Evolutionary conservation across 2,113 vertebrate genomes (phyloP).

Genomic region (Scatophagus argus): DNA sequence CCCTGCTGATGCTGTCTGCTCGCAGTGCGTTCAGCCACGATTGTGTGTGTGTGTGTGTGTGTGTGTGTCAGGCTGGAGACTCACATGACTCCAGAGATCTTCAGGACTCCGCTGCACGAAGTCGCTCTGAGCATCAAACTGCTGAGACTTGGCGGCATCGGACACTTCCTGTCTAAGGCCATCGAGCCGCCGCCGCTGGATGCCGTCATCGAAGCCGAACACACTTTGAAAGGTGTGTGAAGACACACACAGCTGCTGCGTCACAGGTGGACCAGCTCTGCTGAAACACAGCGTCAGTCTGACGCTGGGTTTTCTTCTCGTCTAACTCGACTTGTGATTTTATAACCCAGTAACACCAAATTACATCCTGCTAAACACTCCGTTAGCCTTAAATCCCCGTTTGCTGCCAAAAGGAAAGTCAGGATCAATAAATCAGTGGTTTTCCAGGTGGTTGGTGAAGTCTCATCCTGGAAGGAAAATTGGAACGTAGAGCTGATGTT

Average conservation of each 20-base stretch:
- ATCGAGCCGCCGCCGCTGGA: constrained; percentile 97
- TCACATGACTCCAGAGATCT: constrained; percentile 97
- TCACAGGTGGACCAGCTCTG: too few relatives aligned
- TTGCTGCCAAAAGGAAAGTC: too few relatives aligned
- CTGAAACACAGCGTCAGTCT: too few relatives aligned
- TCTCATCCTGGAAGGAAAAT: too few relatives aligned
- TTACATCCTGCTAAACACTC: too few relatives aligned
- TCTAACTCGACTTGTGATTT: too few relatives aligned
- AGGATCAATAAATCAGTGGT: too few relatives aligned
- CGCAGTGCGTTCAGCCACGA: neutral
- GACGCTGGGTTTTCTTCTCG: too few relatives aligned
- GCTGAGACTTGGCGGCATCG: constrained; percentile 91
- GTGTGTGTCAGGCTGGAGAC: constrained; percentile 87
- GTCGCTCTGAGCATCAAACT: constrained; percentile 96
- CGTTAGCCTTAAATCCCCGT: too few relatives aligned
- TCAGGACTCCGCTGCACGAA: constrained; percentile 94
- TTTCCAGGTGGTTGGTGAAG: too few relatives aligned
- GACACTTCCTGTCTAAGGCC: constrained; percentile 95
- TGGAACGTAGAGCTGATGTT: too few relatives aligned
- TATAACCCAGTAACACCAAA: too few relatives aligned
- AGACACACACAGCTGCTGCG: neutral
- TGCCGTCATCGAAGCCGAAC: constrained; percentile 96
- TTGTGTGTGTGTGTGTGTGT: neutral
- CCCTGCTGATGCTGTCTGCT: neutral
- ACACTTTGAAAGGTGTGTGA: constrained; percentile 88